phyloP scores from a whole-genome alignment of 2,888 invertebrate species.

The Polylopha cassiicola region DNA sequence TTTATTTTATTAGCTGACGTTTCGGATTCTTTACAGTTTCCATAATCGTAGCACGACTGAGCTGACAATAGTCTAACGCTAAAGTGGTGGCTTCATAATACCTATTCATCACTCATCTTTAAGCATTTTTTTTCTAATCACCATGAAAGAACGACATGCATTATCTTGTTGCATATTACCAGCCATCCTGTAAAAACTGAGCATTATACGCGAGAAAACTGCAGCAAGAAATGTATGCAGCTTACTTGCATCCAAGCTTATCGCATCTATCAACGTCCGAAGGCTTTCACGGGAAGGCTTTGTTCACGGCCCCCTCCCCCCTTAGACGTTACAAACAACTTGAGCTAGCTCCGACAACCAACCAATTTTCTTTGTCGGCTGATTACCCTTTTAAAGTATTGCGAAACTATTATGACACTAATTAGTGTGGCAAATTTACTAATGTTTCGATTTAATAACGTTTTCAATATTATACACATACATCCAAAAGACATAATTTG shows the following conservation, averaged over 20 bases:
- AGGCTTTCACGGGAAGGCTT: constrained; percentile 73
- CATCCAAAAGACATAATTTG: too few relatives aligned
- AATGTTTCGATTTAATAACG: too few relatives aligned
- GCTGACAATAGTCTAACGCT: too few relatives aligned
- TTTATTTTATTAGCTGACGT: too few relatives aligned
- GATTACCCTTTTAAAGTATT: constrained; percentile 47
- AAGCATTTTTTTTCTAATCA: constrained; percentile 4
- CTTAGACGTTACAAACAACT: constrained; percentile 65
- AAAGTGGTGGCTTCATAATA: too few relatives aligned
- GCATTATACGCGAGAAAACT: constrained; percentile 54
- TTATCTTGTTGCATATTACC: constrained; percentile 1
- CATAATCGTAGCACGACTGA: too few relatives aligned
- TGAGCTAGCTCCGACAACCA: constrained; percentile 55
- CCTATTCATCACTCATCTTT: too few relatives aligned
- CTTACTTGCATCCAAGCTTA: constrained; percentile 75
- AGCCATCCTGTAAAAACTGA: constrained; percentile 26
- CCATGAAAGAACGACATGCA: too few relatives aligned
- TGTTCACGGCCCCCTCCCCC: constrained; percentile 54
- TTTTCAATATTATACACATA: too few relatives aligned
- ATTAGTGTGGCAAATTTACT: too few relatives aligned
- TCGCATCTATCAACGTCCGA: constrained; percentile 73
- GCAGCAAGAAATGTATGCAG: constrained; percentile 73
- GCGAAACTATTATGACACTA: not conserved
- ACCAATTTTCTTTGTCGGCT: constrained; percentile 61
- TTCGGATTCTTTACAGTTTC: too few relatives aligned